A percentile compares a stretch with the other conserved stretches of the same genome.
Evolutionary conservation across 2,888 invertebrate species (phyloP).

Genomic region (Colostygia pectinataria): DNA sequence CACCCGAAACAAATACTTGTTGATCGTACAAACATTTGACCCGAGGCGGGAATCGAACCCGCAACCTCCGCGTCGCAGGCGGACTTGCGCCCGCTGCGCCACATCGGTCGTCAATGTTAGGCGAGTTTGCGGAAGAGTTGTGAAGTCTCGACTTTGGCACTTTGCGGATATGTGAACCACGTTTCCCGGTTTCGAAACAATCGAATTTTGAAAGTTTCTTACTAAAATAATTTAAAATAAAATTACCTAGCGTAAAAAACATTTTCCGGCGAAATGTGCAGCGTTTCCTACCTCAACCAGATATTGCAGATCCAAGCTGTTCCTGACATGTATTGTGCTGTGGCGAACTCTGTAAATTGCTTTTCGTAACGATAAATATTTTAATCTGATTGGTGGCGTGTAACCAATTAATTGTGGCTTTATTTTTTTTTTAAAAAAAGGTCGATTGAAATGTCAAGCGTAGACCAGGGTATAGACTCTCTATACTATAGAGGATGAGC

Average conservation of each 20-base stretch:
- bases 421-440: conserved; percentile 54
- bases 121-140: conserved; percentile 26
- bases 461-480: no score
- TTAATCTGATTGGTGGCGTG: conserved; percentile 78
- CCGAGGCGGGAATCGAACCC: no score
- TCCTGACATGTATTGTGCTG: conserved; percentile 74
- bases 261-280: conserved; percentile 62
- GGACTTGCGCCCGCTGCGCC: no score
- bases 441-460: conserved; percentile 25
- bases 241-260: conserved; percentile 40
- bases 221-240: conserved; percentile 35
- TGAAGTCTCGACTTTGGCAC: conserved; percentile 11
- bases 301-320: conserved; percentile 73
- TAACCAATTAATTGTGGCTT: conserved; percentile 77
- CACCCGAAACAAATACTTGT: no score
- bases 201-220: conserved; percentile 21
- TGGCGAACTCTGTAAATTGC: conserved; percentile 77
- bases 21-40: no score
- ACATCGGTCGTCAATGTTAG: conserved; percentile 36
- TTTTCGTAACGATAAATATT: conserved; percentile 80
- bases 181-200: conserved; percentile 17
- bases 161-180: conserved; percentile 17
- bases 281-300: conserved; percentile 59
- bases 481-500: no score
- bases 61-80: no score